phyloP scores from a whole-genome alignment of 1,140 invertebrate species.

The Drusus annulatus region DNA sequence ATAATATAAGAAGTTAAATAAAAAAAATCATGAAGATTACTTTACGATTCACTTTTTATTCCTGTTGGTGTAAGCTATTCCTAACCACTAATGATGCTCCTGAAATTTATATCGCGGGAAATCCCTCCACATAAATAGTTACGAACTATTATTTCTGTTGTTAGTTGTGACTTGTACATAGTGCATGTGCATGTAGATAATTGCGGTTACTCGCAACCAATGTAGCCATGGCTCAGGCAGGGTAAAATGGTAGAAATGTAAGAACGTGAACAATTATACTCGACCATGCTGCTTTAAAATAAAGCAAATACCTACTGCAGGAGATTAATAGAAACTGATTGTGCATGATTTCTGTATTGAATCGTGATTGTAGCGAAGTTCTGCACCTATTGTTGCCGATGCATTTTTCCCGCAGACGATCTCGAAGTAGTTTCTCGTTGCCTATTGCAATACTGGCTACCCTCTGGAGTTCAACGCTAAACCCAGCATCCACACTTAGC shows the following conservation, averaged over 20 bases:
- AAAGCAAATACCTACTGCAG: constrained; percentile 48
- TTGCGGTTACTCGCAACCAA: background rate
- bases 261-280: constrained; percentile 58
- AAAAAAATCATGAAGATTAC: too few species aligned
- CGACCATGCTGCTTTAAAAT: constrained; percentile 47
- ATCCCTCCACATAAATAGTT: background rate
- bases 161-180: too few species aligned
- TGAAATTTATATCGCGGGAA: too few species aligned
- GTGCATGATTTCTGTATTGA: constrained; percentile 56
- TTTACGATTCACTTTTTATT: too few species aligned
- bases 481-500: background rate
- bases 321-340: constrained; percentile 59
- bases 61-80: too few species aligned
- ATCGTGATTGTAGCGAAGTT: constrained; percentile 52
- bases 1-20: too few species aligned
- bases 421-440: background rate
- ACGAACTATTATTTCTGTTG: too few species aligned
- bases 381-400: constrained; percentile 38
- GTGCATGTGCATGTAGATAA: background rate
- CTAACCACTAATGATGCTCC: too few species aligned
- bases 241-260: constrained; percentile 3
- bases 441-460: constrained; percentile 3
- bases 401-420: constrained; percentile 45
- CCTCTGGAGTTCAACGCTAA: background rate
- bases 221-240: background rate